Evolutionary conservation across 2,888 invertebrate species (phyloP).

Genomic region (Apeira syringaria): DNA sequence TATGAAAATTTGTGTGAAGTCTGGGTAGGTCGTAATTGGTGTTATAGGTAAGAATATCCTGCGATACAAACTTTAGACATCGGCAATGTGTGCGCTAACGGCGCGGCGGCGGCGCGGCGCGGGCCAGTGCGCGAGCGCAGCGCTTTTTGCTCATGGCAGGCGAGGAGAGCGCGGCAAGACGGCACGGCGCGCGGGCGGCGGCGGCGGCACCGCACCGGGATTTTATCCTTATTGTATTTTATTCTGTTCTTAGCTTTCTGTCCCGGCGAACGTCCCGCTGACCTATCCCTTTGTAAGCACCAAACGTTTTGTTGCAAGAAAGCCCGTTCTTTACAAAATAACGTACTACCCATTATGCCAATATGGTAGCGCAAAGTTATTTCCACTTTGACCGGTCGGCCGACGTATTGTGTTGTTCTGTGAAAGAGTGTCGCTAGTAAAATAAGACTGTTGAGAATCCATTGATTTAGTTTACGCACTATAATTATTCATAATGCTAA

Average conservation of each 20-base stretch:
- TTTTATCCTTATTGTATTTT: conserved; percentile 72
- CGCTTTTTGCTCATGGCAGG: conserved; percentile 28
- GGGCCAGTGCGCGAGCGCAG: conserved; percentile 1
- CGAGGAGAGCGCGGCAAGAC: conserved; percentile 38
- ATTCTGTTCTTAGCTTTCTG: conserved; percentile 71
- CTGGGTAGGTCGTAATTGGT: too few relatives aligned
- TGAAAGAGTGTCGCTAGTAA: conserved; percentile 57
- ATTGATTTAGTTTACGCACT: conserved; percentile 29
- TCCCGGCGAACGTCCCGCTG: conserved; percentile 60
- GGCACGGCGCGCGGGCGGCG: conserved; percentile 39
- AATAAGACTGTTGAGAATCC: conserved; percentile 32
- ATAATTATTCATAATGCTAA: conserved; percentile 7
- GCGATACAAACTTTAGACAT: too few relatives aligned
- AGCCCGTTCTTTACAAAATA: conserved; percentile 41
- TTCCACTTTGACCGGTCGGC: conserved; percentile 44
- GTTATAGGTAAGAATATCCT: too few relatives aligned
- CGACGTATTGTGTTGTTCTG: conserved; percentile 57
- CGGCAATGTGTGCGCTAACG: background rate
- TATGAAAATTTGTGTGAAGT: too few relatives aligned
- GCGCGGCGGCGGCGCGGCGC: too few relatives aligned
- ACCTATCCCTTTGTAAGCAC: conserved; percentile 44
- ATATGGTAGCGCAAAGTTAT: conserved; percentile 62
- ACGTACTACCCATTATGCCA: conserved; percentile 51
- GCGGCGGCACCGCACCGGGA: conserved; percentile 51
- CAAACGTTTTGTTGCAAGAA: conserved; percentile 45